phyloP scores from a whole-genome alignment of 2,888 invertebrate species.

The Drosophila testacea region DNA sequence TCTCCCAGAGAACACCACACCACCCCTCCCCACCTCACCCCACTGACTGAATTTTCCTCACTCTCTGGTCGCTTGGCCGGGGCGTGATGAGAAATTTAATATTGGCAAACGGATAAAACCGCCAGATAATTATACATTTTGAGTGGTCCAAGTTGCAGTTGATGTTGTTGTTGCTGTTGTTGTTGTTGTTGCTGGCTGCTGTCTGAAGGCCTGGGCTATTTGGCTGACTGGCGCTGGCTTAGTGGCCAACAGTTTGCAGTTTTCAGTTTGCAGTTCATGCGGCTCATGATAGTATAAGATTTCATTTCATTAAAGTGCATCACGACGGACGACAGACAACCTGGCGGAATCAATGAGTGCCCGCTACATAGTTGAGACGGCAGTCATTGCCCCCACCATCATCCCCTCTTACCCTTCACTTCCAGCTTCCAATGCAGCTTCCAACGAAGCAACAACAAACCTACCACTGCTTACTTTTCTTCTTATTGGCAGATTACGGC shows the following conservation, averaged over 20 bases:
- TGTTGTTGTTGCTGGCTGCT: constrained; percentile 6
- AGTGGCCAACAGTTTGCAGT: constrained; percentile 60
- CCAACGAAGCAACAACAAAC: constrained; percentile 6
- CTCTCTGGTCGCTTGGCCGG: constrained; percentile 51
- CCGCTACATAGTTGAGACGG: constrained; percentile 59
- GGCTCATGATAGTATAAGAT: constrained; percentile 83
- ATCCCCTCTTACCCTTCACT: constrained; percentile 5
- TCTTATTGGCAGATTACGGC: constrained; percentile 79
- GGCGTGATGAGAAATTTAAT: constrained; percentile 85
- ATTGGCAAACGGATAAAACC: constrained; percentile 83
- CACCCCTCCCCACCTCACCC: constrained; percentile 9
- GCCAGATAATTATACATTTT: constrained; percentile 81
- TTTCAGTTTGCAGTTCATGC: constrained; percentile 70
- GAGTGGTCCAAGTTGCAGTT: constrained; percentile 72
- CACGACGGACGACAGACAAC: constrained; percentile 80
- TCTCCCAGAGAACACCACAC: constrained; percentile 44
- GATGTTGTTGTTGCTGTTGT: constrained; percentile 28
- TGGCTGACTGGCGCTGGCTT: constrained; percentile 52
- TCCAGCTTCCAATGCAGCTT: constrained; percentile 21
- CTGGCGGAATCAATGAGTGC: constrained; percentile 73
- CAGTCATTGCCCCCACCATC: constrained; percentile 35
- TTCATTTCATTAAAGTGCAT: constrained; percentile 86
- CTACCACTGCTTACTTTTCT: constrained; percentile 75
- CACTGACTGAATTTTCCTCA: constrained; percentile 20
- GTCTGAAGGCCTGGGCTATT: constrained; percentile 38